phyloP scores from a whole-genome alignment of 1,140 invertebrate genomes.

The Drosophila albomicans region DNA sequence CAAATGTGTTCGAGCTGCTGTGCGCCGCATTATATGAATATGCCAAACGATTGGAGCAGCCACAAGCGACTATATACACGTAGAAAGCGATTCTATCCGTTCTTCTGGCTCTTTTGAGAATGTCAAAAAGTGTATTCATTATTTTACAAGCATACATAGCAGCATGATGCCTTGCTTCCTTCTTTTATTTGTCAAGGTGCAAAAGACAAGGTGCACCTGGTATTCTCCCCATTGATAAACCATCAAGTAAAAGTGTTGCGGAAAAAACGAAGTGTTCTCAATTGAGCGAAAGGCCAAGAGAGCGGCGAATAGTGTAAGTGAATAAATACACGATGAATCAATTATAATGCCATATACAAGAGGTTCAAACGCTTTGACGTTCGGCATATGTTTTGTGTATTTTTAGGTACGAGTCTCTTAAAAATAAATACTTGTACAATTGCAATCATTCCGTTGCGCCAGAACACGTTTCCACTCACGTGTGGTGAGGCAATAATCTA shows the following conservation, averaged over 20 bases:
- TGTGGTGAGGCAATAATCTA: constrained; percentile 59
- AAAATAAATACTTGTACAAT: constrained; percentile 40
- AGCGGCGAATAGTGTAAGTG: not conserved
- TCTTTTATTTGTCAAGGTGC: not conserved
- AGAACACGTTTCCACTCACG: constrained; percentile 50
- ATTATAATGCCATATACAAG: constrained; percentile 38
- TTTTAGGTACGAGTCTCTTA: constrained; percentile 34
- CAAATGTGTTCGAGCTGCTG: constrained; percentile 8
- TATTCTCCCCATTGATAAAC: constrained; percentile 5
- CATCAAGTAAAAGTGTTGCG: constrained; percentile 1
- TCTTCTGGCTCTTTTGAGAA: not conserved
- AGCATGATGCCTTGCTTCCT: not conserved
- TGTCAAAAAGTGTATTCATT: constrained; percentile 1
- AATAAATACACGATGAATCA: constrained; percentile 20
- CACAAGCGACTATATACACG: constrained; percentile 46
- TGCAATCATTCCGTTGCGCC: constrained; percentile 39
- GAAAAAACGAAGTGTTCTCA: not conserved
- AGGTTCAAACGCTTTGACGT: constrained; percentile 32
- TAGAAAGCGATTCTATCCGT: constrained; percentile 1
- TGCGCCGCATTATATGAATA: constrained; percentile 19
- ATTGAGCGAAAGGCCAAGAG: not conserved
- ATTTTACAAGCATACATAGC: not conserved
- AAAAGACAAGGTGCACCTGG: not conserved
- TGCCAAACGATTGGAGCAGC: constrained; percentile 33
- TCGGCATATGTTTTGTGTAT: constrained; percentile 28